Evolutionary conservation across 2,797 vertebrate species (phyloP).

Genomic region (Syncerus caffer): DNA sequence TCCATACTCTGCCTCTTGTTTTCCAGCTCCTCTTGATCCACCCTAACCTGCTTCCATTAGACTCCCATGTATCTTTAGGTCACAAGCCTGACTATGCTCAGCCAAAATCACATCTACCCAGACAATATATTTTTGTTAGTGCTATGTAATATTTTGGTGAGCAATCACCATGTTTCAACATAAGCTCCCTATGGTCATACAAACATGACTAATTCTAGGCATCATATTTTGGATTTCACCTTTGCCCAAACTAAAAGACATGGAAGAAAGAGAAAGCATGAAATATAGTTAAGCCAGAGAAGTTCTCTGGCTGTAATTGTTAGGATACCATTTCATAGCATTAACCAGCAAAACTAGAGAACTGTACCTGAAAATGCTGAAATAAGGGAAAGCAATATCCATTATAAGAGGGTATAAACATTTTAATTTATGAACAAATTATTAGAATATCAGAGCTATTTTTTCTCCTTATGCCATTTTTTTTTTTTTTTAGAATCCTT

Average conservation of each 20-base stretch:
- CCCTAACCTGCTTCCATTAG: background rate
- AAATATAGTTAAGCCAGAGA: background rate
- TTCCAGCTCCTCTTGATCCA: background rate
- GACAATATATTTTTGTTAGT: background rate
- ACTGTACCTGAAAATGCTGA: background rate
- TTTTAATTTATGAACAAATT: slow-evolving; percentile 17
- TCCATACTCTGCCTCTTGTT: background rate
- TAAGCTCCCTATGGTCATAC: background rate
- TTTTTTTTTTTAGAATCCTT: background rate
- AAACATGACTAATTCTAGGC: background rate
- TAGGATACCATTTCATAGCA: background rate
- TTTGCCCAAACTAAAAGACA: background rate
- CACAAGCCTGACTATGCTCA: background rate
- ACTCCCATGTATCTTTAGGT: background rate
- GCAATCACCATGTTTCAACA: background rate
- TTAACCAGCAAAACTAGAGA: background rate
- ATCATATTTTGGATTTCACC: background rate
- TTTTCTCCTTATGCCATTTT: background rate
- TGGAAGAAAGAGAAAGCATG: background rate
- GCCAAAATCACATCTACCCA: background rate
- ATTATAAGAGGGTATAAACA: background rate
- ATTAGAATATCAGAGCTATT: background rate
- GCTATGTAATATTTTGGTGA: background rate
- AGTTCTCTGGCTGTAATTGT: background rate
- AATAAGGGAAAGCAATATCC: background rate